Conservation (phyloP, 2,113 vertebrate species). For the Prunella fulvescens region DNA sequence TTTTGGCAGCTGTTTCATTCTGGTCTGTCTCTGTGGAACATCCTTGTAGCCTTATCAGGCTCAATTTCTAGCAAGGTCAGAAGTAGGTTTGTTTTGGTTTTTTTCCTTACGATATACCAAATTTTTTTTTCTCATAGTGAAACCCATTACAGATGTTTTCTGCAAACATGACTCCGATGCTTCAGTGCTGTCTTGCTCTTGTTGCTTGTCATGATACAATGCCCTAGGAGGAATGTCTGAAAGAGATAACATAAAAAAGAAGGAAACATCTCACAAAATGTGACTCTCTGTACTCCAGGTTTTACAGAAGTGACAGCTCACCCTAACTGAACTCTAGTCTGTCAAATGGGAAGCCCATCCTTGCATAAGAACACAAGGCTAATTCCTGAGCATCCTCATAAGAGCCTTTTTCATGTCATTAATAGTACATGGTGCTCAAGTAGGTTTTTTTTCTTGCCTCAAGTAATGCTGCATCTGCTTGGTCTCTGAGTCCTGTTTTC, state of each 20-base stretch:
- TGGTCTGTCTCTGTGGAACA: slow-evolving; percentile 41
- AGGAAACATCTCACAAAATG: not conserved
- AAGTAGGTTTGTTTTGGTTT: not conserved
- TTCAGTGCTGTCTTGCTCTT: not conserved
- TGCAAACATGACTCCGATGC: not conserved
- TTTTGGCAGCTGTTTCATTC: slow-evolving; percentile 4
- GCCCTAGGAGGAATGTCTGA: not conserved
- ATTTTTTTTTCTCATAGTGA: not conserved
- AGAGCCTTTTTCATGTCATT: slow-evolving; percentile 31
- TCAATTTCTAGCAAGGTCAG: not conserved
- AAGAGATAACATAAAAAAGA: not conserved
- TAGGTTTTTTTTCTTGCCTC: not conserved
- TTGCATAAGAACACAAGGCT: slow-evolving; percentile 10
- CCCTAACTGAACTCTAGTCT: not conserved
- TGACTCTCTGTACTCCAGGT: accelerated
- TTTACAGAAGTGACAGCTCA: not conserved
- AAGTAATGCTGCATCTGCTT: not conserved
- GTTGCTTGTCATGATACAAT: not conserved
- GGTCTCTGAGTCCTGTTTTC: not conserved
- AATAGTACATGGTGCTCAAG: not conserved
- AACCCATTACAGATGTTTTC: not conserved
- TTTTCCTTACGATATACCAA: not conserved
- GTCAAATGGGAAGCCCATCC: not conserved
- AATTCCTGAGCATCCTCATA: slow-evolving; percentile 18
- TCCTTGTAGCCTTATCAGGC: not conserved